Conservation (phyloP, 1,140 invertebrate species). For the Lordiphosa collinella region DNA sequence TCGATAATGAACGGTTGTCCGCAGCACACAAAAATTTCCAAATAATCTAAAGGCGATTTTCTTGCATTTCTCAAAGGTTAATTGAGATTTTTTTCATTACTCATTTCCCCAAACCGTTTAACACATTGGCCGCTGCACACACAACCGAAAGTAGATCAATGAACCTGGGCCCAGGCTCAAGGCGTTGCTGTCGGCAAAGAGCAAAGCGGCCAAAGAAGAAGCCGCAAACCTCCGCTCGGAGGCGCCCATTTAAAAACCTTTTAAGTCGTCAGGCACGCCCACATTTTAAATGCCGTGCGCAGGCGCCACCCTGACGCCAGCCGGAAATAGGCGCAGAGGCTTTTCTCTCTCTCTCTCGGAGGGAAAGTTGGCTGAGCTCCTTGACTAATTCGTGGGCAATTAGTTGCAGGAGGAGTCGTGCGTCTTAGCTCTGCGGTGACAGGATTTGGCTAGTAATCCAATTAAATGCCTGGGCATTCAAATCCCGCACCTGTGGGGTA, state of each 20-base stretch:
- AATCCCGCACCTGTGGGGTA: slow-evolving; percentile 54
- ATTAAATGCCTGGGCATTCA: slow-evolving; percentile 57
- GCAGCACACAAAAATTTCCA: background rate
- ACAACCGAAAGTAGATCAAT: slow-evolving; percentile 56
- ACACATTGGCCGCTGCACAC: slow-evolving; percentile 26
- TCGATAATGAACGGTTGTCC: slow-evolving; percentile 28
- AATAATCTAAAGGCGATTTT: background rate
- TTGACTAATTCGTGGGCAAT: slow-evolving; percentile 77
- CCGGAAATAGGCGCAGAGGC: slow-evolving; percentile 56
- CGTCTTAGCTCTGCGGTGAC: slow-evolving; percentile 53
- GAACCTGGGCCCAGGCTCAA: slow-evolving; percentile 51
- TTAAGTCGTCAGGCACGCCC: slow-evolving; percentile 76
- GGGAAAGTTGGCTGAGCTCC: slow-evolving; percentile 62
- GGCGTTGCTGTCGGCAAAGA: slow-evolving; percentile 68
- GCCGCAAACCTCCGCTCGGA: slow-evolving; percentile 17
- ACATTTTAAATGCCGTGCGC: slow-evolving; percentile 57
- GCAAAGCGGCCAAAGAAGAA: slow-evolving; percentile 32
- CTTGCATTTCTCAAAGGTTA: background rate
- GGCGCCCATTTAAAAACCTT: slow-evolving; percentile 75
- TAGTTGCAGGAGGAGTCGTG: slow-evolving; percentile 37
- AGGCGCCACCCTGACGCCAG: slow-evolving; percentile 75
- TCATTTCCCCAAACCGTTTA: slow-evolving; percentile 40
- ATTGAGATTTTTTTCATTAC: slow-evolving; percentile 7
- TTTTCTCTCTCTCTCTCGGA: slow-evolving; percentile 25
- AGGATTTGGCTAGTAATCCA: slow-evolving; percentile 70